Base-by-base conservation (phyloP, 2,113 vertebrate species). In the Perca flavescens region DNA sequence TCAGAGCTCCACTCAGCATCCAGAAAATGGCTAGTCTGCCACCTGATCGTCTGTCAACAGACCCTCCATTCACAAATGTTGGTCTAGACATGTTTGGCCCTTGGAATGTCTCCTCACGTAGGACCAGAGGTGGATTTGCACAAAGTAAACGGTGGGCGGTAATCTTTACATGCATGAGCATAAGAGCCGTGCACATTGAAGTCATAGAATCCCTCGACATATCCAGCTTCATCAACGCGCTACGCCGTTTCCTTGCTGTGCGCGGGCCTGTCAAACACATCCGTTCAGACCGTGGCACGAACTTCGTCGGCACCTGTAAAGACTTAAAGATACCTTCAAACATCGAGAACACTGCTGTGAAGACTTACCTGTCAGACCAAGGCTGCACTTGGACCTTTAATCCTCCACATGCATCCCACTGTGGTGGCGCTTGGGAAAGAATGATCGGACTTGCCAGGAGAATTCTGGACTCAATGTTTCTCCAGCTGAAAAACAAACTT, bases 91-190 rank as follows among this genome's bases (percentile, higher is more conserved):
- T 80, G 0, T 88, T 88, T 19, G 79, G 84, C 10, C 76, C 84
- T 14, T 89, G 83, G 87, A 61, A 0, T 9, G 47, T 87, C 1
- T 60, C 25, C 1, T 79, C 83, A 58, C 34, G 40, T 0, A 10
- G 12, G 0, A 88, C 88, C 0, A 76, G 82, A 71, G 82, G 86
- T 11, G 65, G 56, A 1, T 47, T 68, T 13, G 0, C 57, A 13
- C 19, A 57, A 14, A 81, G 46, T 25, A 67, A 61, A 34, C 17
- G 56, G 0, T 90, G 80, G 86, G 86, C 74, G 1, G 63, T 89
- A 0, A 83, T 90, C 4, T 89, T 90, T 13, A 80, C 53, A 2
- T 89, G 83, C n/a, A 54, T 88, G 79, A 80, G n/a, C 34, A 34
- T 34, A 34, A 34, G 34, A 34, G 34, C 34, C 6, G 65, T 79